Conservation (phyloP, 2,797 vertebrate species). For the Arnoldichthys spilopterus region DNA sequence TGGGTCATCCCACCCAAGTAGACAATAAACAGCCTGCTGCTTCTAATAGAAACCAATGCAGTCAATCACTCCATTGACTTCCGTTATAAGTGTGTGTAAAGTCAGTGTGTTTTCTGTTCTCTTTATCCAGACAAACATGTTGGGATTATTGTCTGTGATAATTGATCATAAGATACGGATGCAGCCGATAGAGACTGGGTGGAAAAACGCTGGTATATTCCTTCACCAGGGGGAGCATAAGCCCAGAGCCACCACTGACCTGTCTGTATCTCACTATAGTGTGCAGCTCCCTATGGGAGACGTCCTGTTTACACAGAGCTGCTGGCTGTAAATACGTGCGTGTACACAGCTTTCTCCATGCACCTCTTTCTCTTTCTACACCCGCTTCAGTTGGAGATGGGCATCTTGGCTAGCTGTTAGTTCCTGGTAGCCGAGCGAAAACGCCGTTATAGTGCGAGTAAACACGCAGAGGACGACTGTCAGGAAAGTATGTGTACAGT, state of each 20-base stretch:
- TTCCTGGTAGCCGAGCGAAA: slow-evolving; percentile 54
- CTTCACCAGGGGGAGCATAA: neutral
- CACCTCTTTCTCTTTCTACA: slow-evolving; percentile 23
- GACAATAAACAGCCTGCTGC: too few relatives aligned
- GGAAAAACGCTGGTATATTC: neutral
- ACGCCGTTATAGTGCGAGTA: slow-evolving; percentile 53
- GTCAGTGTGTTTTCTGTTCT: too few relatives aligned
- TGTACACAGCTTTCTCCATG: slow-evolving; percentile 39
- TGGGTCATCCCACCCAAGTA: too few relatives aligned
- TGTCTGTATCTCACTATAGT: slow-evolving; percentile 49
- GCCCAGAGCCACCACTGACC: slow-evolving; percentile 46
- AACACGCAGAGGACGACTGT: slow-evolving; percentile 48
- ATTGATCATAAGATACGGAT: neutral
- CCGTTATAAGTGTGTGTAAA: too few relatives aligned
- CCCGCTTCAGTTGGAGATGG: slow-evolving; percentile 51
- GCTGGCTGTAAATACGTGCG: slow-evolving; percentile 74
- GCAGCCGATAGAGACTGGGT: neutral
- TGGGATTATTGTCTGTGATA: neutral
- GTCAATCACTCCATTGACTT: too few relatives aligned
- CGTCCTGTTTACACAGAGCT: slow-evolving; percentile 72
- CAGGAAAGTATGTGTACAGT: slow-evolving; percentile 48
- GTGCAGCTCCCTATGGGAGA: slow-evolving; percentile 50
- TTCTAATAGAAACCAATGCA: too few relatives aligned
- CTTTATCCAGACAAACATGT: neutral
- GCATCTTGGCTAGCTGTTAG: slow-evolving; percentile 59